Conservation (phyloP, 2,888 invertebrate species). For the Erannis defoliaria region DNA sequence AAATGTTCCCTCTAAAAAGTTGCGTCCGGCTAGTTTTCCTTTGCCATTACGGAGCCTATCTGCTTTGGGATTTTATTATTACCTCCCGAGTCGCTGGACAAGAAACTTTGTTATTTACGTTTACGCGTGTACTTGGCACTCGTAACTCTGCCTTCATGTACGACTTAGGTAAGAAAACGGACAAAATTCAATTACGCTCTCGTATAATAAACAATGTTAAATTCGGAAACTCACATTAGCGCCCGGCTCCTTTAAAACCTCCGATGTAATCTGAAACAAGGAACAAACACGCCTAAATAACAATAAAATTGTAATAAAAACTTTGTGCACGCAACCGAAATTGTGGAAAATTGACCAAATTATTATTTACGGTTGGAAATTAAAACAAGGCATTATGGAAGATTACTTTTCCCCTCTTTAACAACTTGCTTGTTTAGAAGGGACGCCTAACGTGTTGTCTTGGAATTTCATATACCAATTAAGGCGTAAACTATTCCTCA, state of each 20-base stretch:
- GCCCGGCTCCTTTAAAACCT: slow-evolving; percentile 82
- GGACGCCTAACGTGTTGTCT: slow-evolving; percentile 59
- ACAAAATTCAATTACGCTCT: slow-evolving; percentile 73
- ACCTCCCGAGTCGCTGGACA: slow-evolving; percentile 53
- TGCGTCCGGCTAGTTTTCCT: slow-evolving; percentile 65
- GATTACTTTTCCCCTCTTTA: slow-evolving; percentile 78
- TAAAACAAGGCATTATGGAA: slow-evolving; percentile 80
- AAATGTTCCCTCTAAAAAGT: slow-evolving; percentile 75
- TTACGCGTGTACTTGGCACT: slow-evolving; percentile 48
- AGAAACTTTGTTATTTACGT: slow-evolving; percentile 71
- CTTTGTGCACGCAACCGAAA: slow-evolving; percentile 85
- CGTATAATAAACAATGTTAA: slow-evolving; percentile 75
- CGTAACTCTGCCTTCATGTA: slow-evolving; percentile 48
- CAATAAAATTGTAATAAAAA: slow-evolving; percentile 87
- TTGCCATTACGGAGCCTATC: slow-evolving; percentile 68
- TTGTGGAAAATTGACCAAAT: slow-evolving; percentile 86
- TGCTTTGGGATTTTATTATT: slow-evolving; percentile 68
- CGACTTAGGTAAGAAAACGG: slow-evolving; percentile 51
- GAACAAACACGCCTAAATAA: slow-evolving; percentile 87
- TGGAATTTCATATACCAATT: slow-evolving; percentile 36
- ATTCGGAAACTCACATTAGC: slow-evolving; percentile 85
- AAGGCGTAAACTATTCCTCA: no score
- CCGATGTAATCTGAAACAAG: slow-evolving; percentile 86
- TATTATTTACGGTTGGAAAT: slow-evolving; percentile 84
- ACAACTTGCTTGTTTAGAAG: slow-evolving; percentile 61